Conservation (phyloP, 2,888 invertebrate species). For the Aphodius granarius region DNA sequence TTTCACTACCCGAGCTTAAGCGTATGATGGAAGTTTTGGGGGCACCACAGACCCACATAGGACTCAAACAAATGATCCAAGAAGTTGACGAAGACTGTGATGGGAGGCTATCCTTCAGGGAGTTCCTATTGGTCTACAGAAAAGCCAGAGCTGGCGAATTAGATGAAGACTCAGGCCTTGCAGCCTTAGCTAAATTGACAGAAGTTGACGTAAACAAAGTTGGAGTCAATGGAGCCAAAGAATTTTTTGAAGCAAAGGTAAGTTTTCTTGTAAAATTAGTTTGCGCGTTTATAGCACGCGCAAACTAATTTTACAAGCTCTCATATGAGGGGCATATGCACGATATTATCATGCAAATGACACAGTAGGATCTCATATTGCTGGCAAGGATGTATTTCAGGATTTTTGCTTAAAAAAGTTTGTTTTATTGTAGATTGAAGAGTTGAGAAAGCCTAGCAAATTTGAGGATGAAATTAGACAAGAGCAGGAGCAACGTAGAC, state of each 20-base stretch:
- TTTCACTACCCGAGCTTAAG: conserved; percentile 89
- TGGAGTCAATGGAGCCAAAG: conserved; percentile 92
- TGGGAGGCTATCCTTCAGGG: conserved; percentile 87
- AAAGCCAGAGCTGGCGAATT: conserved; percentile 93
- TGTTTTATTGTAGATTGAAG: conserved; percentile 71
- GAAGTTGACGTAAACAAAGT: conserved; percentile 94
- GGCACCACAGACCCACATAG: conserved; percentile 94
- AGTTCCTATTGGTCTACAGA: conserved; percentile 78
- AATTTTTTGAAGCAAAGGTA: conserved; percentile 94
- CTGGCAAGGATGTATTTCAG: not conserved
- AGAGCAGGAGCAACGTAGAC: conserved; percentile 87
- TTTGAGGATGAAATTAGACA: conserved; percentile 91
- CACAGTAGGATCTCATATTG: not conserved
- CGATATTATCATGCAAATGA: not conserved
- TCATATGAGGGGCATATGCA: not conserved
- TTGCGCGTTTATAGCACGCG: no score
- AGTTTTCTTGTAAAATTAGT: conserved; percentile 22
- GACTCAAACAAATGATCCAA: conserved; percentile 92
- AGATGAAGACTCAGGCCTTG: conserved; percentile 82
- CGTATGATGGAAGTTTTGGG: conserved; percentile 96
- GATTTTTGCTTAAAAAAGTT: no score
- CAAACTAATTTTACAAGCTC: not conserved
- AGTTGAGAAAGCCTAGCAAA: conserved; percentile 78
- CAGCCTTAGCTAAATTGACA: conserved; percentile 81
- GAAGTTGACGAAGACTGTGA: conserved; percentile 88